phyloP scores from a whole-genome alignment of 2,797 vertebrate genomes.

The Sebastiscus albofasciatus region DNA sequence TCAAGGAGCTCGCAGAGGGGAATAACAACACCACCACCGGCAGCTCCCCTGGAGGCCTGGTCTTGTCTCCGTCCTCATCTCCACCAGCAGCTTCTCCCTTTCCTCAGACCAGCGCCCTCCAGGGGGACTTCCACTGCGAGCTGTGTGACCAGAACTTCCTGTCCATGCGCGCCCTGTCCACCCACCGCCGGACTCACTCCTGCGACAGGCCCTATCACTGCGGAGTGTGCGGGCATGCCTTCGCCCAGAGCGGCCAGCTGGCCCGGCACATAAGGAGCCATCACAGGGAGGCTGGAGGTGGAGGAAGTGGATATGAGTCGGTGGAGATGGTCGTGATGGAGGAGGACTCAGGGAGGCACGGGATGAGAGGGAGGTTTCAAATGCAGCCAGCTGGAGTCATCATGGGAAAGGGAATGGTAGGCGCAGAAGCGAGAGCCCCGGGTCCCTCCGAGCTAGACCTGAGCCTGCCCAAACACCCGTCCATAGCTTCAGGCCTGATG shows the following conservation, averaged over 20 bases:
- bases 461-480: conserved; percentile 66
- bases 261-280: conserved; percentile 85
- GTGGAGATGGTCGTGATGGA: conserved; percentile 51
- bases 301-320: conserved; percentile 49
- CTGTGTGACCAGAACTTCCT: conserved; percentile 85
- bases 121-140: conserved; percentile 76
- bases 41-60: conserved; percentile 58
- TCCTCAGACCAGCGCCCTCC: conserved; percentile 60
- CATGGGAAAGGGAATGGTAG: conserved; percentile 43
- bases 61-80: conserved; percentile 77
- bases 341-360: conserved; percentile 62
- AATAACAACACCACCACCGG: conserved; percentile 43
- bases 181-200: conserved; percentile 86
- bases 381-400: conserved; percentile 48
- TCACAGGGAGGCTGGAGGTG: conserved; percentile 58
- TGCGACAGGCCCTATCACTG: conserved; percentile 84
- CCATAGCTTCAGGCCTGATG: conserved; percentile 70
- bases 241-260: conserved; percentile 83
- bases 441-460: conserved; percentile 67
- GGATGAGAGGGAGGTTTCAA: conserved; percentile 57
- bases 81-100: conserved; percentile 79
- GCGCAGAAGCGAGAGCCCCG: conserved; percentile 31
- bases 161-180: conserved; percentile 84
- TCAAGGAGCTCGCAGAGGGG: conserved; percentile 80
- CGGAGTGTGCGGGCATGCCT: conserved; percentile 82